These are phyloP conservation scores for Mesodorylaimus sp. DNA, from an alignment of 2,888 invertebrate species.

Conservation along the genomic window DNA sequence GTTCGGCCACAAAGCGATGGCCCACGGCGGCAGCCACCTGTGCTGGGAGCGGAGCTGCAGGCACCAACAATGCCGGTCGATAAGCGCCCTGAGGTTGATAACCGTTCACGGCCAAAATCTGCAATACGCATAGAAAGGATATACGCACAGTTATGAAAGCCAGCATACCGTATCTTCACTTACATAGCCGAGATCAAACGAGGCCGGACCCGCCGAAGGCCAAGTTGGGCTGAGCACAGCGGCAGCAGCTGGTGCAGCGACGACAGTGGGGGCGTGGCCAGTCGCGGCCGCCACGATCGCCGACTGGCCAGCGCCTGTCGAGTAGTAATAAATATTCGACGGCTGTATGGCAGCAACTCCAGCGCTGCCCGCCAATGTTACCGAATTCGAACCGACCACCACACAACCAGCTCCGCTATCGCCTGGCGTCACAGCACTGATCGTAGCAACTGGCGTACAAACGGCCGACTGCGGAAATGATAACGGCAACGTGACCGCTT, in stretches of 20 bases:
- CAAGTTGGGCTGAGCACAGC: slow-evolving; percentile 6
- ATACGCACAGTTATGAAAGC: not conserved
- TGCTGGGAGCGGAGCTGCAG: not conserved
- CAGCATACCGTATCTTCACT: not conserved
- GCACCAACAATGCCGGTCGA: slow-evolving; percentile 11
- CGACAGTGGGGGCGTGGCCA: not conserved
- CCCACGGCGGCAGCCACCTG: not conserved
- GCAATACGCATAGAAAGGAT: not conserved
- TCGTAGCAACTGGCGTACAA: slow-evolving; percentile 17
- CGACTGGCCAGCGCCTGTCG: slow-evolving; percentile 10
- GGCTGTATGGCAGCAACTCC: slow-evolving; percentile 15
- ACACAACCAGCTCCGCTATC: slow-evolving; percentile 40
- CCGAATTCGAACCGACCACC: slow-evolving; percentile 29
- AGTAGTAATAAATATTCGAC: slow-evolving; percentile 13
- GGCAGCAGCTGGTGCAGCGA: not conserved
- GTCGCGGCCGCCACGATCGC: not conserved
- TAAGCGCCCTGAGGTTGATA: slow-evolving; percentile 10
- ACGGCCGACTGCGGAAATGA: slow-evolving; percentile 31
- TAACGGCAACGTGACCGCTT: slow-evolving; percentile 41
- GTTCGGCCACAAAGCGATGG: too few species aligned
- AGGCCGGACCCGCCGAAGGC: slow-evolving; percentile 1
- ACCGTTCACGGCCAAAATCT: slow-evolving; percentile 11
- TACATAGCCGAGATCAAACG: slow-evolving; percentile 10
- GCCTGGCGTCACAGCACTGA: slow-evolving; percentile 12
- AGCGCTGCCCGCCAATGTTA: slow-evolving; percentile 15